Evolutionary conservation across 2,113 vertebrate species (phyloP).

Genomic region (Melierax canorus): DNA sequence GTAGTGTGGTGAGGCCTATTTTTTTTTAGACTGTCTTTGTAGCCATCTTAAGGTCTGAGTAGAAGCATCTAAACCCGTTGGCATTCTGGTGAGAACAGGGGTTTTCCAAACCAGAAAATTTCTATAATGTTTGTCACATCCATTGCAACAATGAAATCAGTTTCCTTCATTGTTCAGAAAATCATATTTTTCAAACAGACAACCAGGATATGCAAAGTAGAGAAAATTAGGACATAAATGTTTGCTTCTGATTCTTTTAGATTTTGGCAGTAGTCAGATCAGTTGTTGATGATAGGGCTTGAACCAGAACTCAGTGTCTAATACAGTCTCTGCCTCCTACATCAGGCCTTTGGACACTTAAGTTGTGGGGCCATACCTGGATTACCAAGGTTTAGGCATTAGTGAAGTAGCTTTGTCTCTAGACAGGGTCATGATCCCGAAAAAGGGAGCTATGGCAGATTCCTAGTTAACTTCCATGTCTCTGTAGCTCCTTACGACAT

Average conservation of each 20-base stretch:
- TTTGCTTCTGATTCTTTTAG: background rate
- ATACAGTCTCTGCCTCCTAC: background rate
- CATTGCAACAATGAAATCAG: background rate
- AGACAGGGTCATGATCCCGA: background rate
- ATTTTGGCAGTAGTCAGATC: background rate
- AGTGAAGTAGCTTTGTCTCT: background rate
- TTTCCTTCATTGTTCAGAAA: background rate
- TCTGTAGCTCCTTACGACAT: background rate
- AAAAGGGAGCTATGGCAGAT: background rate
- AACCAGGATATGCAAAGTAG: background rate
- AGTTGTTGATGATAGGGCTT: background rate
- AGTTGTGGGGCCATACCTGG: background rate
- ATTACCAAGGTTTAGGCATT: background rate
- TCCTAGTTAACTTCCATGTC: background rate
- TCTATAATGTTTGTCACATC: background rate
- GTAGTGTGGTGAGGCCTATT: background rate
- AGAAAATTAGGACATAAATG: background rate
- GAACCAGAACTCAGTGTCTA: background rate
- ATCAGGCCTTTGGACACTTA: background rate
- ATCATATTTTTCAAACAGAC: background rate
- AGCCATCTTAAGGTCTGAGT: background rate
- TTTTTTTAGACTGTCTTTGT: background rate
- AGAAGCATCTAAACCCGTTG: background rate
- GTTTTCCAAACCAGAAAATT: background rate
- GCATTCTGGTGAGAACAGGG: background rate